Evolutionary conservation across 2,113 vertebrate genomes (phyloP), one percentile per base, ranked within the genome.

Genomic region (Thinocorus orbignyianus): DNA sequence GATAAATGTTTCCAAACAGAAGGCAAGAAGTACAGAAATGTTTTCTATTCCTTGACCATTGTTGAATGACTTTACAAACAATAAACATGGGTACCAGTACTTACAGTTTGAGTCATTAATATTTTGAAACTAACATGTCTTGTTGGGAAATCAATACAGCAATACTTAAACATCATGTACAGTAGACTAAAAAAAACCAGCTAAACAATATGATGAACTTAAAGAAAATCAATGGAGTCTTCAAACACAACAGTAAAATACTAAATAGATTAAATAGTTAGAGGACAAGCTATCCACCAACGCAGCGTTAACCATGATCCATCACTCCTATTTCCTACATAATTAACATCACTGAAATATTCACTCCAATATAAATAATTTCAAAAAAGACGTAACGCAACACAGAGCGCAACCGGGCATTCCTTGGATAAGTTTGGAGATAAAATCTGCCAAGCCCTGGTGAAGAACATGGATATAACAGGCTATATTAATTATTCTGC

Each of bases 81-180:
- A 96, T 91, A 87, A 72, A 51, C 66, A 54, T 39, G 54, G 65
- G 66, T 84, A 93, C 55, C 65, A 74, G 74, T 86, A 89, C 49
- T 61, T 77, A 81, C 4, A 93, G 89, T 41, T 95, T 80, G 93
- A 97, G 93, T 93, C 92, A 96, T 95, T 97, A 94, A 92, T 91
- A 95, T 88, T 95, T 96, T 86, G 91, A 97, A 97, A 95, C 88
- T 94, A 97, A 98, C 97, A 95, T 90, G 68, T 94, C 96, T 95
- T 92, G 95, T 90, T 98, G 89, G 90, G 76, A 97, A 98, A 98
- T 98, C 97, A 94, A 97, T 98, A 96, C 22, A 96, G 83, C 90
- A 97, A 92, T 79, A 87, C 79, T 95, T 94, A 97, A 70, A 60
- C 88, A 97, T 83, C 92, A 84, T 77, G 69, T 93, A 94, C 64